phyloP scores from a whole-genome alignment of 2,797 vertebrate genomes.

The Lophotriccus pileatus region DNA sequence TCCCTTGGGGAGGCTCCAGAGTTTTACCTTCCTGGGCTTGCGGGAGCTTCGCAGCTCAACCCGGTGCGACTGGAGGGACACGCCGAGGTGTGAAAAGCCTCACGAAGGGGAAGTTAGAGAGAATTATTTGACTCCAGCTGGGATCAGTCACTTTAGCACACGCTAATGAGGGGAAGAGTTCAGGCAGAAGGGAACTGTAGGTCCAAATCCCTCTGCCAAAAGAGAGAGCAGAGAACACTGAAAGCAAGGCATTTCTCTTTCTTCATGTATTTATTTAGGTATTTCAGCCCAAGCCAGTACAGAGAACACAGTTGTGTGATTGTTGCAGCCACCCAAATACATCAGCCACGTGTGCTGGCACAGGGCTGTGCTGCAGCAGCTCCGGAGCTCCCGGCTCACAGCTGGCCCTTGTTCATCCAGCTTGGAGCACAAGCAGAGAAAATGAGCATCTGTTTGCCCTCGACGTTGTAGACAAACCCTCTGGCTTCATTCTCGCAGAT shows the following conservation, averaged over 20 bases:
- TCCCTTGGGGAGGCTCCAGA: background rate
- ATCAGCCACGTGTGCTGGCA: background rate
- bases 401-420: background rate
- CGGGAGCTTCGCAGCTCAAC: background rate
- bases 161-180: background rate
- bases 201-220: background rate
- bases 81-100: background rate
- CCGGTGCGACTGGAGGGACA: background rate
- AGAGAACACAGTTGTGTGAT: background rate
- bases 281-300: background rate
- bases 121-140: background rate
- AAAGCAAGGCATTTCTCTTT: background rate
- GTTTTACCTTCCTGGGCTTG: background rate
- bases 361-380: background rate
- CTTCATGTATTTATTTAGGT: no score
- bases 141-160: background rate
- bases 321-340: background rate
- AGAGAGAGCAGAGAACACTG: background rate
- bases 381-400: background rate
- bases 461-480: background rate
- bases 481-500: background rate
- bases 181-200: background rate
- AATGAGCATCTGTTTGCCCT: constrained; percentile 40
- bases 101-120: background rate
- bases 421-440: background rate